Base-by-base conservation (phyloP, 2,113 vertebrate genomes). In the Psettodes erumei region DNA sequence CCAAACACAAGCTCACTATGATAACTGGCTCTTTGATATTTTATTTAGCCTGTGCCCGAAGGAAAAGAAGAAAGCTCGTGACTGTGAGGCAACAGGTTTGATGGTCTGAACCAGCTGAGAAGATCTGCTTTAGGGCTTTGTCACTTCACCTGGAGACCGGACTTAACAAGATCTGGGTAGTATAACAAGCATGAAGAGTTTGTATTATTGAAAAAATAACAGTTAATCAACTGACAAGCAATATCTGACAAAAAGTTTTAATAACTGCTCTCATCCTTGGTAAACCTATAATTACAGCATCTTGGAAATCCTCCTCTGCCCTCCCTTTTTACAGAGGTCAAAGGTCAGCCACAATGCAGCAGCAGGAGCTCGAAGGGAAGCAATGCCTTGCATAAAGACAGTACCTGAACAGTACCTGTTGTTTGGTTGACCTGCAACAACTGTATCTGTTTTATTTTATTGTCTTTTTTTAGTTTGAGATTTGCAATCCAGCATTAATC, bases 21-120 rank as follows among this genome's bases (percentile, higher is more conserved):
- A 81, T 71, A 83, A 87, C 45, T 27, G 74, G 71, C 56, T 54
- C 48, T 71, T 83, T 89, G 80, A 83, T 74, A 48, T 66, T 58
- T 73, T 37, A 70, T 79, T 67, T 35, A 79, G 70, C 33, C 11
- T 45, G 19, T 0, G 66, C 83, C 84, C 40, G 61, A 5, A 54
- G 75, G 60, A 42, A 42, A 42, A 42, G 45, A 35, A 21, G 55
- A 55, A 50, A 71, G 32, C 82, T 77, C 45, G 76, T 87, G 87
- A 83, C 68, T 78, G 40, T 43, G 61, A 63, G 48, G 71, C 42
- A 67, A 62, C 68, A 32, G 21, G 53, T 80, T 76, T 21, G 48
- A 28, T 42, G 70, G 27, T 30, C 2, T 51, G 11, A 63, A 53
- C 6, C 59, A 66, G 74, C 70, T 81, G 65, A 71, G 32, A 38